phyloP scores from a whole-genome alignment of 2,888 invertebrate species.

The Platycheirus rosarum region DNA sequence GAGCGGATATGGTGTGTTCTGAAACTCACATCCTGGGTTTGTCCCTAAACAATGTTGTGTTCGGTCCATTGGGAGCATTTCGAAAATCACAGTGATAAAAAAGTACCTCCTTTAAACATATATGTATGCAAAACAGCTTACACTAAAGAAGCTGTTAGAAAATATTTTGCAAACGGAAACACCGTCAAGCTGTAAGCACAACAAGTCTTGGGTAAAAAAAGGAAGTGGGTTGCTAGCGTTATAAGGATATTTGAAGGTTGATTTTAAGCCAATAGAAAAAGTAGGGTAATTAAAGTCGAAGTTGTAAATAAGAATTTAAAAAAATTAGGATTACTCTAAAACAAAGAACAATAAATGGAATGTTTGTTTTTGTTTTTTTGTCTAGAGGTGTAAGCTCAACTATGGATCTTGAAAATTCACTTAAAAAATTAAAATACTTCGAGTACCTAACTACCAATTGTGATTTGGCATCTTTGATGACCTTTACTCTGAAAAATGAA shows the following conservation, averaged over 20 bases:
- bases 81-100: constrained; percentile 38
- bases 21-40: constrained; percentile 19
- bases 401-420: no score
- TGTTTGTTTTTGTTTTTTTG: no score
- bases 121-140: constrained; percentile 65
- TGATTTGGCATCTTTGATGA: no score
- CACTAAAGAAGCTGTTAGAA: constrained; percentile 49
- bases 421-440: no score
- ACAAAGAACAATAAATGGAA: no score
- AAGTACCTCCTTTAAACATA: constrained; percentile 45
- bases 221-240: background rate
- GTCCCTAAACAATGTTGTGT: constrained; percentile 44
- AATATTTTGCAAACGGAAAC: constrained; percentile 32
- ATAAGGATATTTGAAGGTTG: background rate
- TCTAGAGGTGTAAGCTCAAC: no score
- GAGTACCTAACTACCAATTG: no score
- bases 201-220: background rate
- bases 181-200: background rate
- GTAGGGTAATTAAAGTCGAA: no score
- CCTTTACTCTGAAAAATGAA: no score
- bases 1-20: constrained; percentile 17
- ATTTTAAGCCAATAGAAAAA: no score
- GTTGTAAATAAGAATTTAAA: no score
- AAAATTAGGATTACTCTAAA: no score
- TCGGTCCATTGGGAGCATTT: constrained; percentile 60